phyloP scores from a whole-genome alignment of 1,140 invertebrate species.

The Rhopalosiphum padi region DNA sequence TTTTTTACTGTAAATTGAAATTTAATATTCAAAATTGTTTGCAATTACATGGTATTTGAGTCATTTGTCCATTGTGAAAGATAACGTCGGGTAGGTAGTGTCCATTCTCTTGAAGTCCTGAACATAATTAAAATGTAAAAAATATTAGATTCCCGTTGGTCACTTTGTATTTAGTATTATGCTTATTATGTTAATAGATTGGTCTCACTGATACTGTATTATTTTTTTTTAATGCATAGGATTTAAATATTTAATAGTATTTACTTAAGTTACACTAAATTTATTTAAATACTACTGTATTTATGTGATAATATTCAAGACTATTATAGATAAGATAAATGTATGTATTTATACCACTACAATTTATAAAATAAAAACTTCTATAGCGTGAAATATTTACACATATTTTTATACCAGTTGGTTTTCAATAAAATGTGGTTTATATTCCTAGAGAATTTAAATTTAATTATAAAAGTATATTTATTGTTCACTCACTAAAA shows the following conservation, averaged over 20 bases:
- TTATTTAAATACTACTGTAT: neutral
- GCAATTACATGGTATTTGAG: too few relatives aligned
- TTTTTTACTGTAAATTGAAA: too few relatives aligned
- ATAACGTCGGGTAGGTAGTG: too few relatives aligned
- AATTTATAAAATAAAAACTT: neutral
- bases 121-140: too few relatives aligned
- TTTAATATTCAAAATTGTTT: too few relatives aligned
- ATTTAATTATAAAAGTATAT: neutral
- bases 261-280: neutral
- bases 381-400: neutral
- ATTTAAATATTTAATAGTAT: too few relatives aligned
- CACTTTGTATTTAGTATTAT: too few relatives aligned
- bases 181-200: neutral
- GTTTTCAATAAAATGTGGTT: neutral
- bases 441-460: neutral
- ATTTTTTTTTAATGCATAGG: neutral
- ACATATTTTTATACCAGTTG: neutral
- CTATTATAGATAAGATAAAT: neutral
- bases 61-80: too few relatives aligned
- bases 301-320: constrained; percentile 33
- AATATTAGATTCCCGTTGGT: too few relatives aligned
- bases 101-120: too few relatives aligned
- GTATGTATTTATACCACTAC: neutral
- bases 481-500: neutral
- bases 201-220: neutral